Evolutionary conservation across 1,140 invertebrate genomes (phyloP).

Genomic region (Pseudomyrmex flavicornis): DNA sequence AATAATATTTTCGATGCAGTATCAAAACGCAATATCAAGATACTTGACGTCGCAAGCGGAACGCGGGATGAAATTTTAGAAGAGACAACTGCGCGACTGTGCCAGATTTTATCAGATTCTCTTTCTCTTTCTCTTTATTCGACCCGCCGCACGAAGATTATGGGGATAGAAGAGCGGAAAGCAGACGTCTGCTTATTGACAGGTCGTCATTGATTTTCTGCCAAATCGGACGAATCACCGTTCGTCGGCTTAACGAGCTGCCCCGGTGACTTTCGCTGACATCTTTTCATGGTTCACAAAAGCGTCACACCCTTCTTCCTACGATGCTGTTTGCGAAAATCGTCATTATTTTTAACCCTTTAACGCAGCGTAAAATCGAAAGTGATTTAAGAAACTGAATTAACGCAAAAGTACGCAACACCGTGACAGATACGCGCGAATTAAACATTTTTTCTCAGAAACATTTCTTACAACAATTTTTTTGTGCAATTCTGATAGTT

Average conservation of each 20-base stretch:
- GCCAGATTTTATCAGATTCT: constrained; percentile 58
- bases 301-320: constrained; percentile 41
- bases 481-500: not conserved
- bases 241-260: constrained; percentile 48
- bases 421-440: not conserved
- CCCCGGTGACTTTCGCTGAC: constrained; percentile 46
- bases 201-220: constrained; percentile 69
- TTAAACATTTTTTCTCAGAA: not conserved
- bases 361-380: not conserved
- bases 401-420: not conserved
- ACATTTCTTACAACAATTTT: not conserved
- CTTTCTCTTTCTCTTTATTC: constrained; percentile 47
- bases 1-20: constrained; percentile 56
- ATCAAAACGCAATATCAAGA: constrained; percentile 50
- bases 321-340: constrained; percentile 36
- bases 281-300: constrained; percentile 32
- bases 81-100: constrained; percentile 54
- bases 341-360: constrained; percentile 33
- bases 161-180: constrained; percentile 51
- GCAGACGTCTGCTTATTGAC: constrained; percentile 61
- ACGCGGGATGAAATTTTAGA: constrained; percentile 53
- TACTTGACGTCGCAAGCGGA: constrained; percentile 41
- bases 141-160: constrained; percentile 52
- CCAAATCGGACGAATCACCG: constrained; percentile 64
- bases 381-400: constrained; percentile 6